These are phyloP conservation scores for Polia nebulosa DNA, from an alignment of 2,888 invertebrate genomes.

Conservation along the genomic window DNA sequence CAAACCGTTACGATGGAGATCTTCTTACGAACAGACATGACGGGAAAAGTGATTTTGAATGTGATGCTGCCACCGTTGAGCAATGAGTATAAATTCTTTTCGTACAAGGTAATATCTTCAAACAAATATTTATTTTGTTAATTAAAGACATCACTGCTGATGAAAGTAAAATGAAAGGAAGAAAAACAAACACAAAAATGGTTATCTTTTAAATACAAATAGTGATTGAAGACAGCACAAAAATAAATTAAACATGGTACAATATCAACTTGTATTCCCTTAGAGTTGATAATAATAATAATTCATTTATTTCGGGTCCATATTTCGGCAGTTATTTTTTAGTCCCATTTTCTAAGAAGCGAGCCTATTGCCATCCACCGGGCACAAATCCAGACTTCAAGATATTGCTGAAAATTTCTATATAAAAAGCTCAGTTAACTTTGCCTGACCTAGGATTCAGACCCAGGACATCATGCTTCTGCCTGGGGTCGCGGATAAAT, in stretches of 20 bases:
- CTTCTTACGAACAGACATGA: conserved; percentile 85
- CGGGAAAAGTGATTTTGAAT: conserved; percentile 87
- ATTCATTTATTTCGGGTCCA: too few species aligned
- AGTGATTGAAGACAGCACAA: not conserved
- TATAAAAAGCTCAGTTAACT: too few species aligned
- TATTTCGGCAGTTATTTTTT: too few species aligned
- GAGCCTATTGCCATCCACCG: too few species aligned
- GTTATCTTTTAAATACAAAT: not conserved
- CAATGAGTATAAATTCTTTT: conserved; percentile 87
- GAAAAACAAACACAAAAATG: not conserved
- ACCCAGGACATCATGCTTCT: not conserved
- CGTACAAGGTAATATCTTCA: conserved; percentile 91
- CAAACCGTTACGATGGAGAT: conserved; percentile 77
- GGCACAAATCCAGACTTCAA: too few species aligned
- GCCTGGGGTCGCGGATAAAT: too few species aligned
- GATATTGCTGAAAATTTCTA: too few species aligned
- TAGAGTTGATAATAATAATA: too few species aligned
- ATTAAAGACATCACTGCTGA: not conserved
- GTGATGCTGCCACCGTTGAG: conserved; percentile 89
- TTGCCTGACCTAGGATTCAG: not conserved
- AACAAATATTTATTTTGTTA: not conserved
- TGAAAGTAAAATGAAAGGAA: not conserved
- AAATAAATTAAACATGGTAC: too few species aligned
- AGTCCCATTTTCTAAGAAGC: too few species aligned
- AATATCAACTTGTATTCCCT: too few species aligned